Base-by-base conservation (phyloP, 2,888 invertebrate species). In the Drosophila mercatorum region DNA sequence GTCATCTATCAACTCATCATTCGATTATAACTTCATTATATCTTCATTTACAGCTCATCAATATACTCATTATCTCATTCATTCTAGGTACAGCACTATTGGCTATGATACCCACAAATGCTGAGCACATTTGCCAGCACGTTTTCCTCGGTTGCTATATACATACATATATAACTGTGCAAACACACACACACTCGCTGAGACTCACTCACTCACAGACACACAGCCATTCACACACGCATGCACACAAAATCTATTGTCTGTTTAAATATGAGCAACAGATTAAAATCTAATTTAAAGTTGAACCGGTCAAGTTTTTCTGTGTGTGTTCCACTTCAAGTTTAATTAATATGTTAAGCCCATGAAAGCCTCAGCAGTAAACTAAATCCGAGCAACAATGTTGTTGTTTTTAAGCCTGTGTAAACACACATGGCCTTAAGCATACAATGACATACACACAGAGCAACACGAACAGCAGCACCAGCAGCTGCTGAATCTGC, bases 301-400 rank as follows among this genome's bases (percentile, higher is more conserved):
- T 88, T 86, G 70, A 80, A 73, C 72, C 70, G 72, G 72, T 53
- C 69, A 68, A 70, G 72, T 64, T 51, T 63, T 47, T 56, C 63
- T 12, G 51, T 72, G 79, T 72, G 79, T 68, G 34, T 77, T 76
- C 78, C 74, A 82, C 76, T 84, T 80, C 60, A 85, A 88, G 71
- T 86, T 88, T 88, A 87, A 87, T 87, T 87, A 87, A 86, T 88
- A 87, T 79, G 82, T 83, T 83, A 82, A 88, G 80, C 86, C 78
- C 75, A 69, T 78, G 72, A 78, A 76, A 82, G 75, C 80, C 66
- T 62, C 72, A 72, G 72, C 75, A 66, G 73, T 74, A 72, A 83
- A 80, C 82, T 86, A 83, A 66, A 71, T 57, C 77, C 64, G 28
- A 40, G 28, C 36, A 49, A 17, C 55, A 5, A 22, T 65, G 51